Evolutionary conservation across 2,888 invertebrate species (phyloP).

Genomic region (Laothoe populi): DNA sequence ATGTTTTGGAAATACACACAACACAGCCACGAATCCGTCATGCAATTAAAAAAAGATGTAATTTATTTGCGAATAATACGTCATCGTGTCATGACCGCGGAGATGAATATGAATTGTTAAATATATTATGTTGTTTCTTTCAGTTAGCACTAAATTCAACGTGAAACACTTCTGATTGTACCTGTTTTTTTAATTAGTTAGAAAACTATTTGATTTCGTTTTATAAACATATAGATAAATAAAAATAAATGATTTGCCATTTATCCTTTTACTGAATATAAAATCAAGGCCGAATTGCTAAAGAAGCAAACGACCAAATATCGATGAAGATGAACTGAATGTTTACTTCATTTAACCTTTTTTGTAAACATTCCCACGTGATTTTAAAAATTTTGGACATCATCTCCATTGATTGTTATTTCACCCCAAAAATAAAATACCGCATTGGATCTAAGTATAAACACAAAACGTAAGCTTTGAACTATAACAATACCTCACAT

Average conservation of each 20-base stretch:
- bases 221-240: background rate
- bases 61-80: slow-evolving; percentile 56
- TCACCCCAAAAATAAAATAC: background rate
- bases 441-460: background rate
- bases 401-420: background rate
- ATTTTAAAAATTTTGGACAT: background rate
- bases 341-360: background rate
- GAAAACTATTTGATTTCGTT: background rate
- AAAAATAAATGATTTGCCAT: background rate
- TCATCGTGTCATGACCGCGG: slow-evolving; percentile 36
- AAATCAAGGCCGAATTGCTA: background rate
- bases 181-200: too few species aligned
- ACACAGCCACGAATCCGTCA: slow-evolving; percentile 53
- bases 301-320: background rate
- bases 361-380: slow-evolving; percentile 2
- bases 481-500: background rate
- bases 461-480: background rate
- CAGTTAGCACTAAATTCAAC: background rate
- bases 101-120: slow-evolving; percentile 46
- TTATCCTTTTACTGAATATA: slow-evolving; percentile 5
- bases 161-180: background rate
- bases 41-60: slow-evolving; percentile 54
- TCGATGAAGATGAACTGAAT: background rate
- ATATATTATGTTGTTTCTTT: slow-evolving; percentile 38
- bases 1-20: slow-evolving; percentile 76